Conservation (phyloP, 37 sponge, comb jelly and placozoan species). For the Ephydatia muelleri region DNA sequence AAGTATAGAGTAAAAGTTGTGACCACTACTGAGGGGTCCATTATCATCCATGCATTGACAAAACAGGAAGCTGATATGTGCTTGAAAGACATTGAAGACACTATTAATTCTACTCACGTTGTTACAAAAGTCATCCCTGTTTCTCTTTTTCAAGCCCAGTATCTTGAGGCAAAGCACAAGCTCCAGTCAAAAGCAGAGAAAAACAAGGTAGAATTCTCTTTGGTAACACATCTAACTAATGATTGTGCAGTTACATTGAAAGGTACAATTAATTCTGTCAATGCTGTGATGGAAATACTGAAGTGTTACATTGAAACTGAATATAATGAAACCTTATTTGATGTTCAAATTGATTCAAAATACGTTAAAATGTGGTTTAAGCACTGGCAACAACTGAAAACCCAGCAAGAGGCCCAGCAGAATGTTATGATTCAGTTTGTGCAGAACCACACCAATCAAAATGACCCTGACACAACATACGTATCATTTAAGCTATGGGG, state of each 20-base stretch:
- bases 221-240: neutral
- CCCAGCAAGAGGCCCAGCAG: slow-evolving; percentile 10
- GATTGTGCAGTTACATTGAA: neutral
- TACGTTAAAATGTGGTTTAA: slow-evolving; percentile 36
- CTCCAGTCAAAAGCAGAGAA: neutral
- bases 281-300: neutral
- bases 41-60: neutral
- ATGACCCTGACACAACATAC: neutral
- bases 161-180: neutral
- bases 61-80: neutral
- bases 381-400: slow-evolving; percentile 37
- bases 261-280: neutral
- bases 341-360: neutral
- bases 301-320: neutral
- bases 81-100: neutral
- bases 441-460: neutral
- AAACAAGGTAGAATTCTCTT: neutral
- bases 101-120: neutral
- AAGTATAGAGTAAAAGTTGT: neutral
- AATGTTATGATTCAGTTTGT: slow-evolving; percentile 35
- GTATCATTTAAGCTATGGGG: neutral
- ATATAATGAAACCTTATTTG: slow-evolving; percentile 7
- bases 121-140: neutral
- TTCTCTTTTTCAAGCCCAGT: neutral
- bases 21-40: neutral